Evolutionary conservation across 2,113 vertebrate species (phyloP).

Genomic region (Neogale vison): DNA sequence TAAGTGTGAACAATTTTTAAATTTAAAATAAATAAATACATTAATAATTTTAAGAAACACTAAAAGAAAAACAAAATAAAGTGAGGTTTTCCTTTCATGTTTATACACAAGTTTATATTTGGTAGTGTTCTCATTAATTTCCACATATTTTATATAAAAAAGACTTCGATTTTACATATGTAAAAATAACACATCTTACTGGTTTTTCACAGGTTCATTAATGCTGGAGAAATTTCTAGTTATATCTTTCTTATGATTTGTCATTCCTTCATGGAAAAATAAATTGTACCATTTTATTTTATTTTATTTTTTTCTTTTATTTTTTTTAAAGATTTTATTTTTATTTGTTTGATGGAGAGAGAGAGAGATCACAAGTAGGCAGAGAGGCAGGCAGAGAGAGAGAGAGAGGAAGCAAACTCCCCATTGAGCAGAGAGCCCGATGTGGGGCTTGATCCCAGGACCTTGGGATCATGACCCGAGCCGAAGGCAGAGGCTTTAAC

Average conservation of each 20-base stretch:
- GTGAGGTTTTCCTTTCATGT: constrained; percentile 92
- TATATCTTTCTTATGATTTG: background rate
- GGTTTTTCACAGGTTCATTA: constrained; percentile 82
- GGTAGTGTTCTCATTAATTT: constrained; percentile 91
- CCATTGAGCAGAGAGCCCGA: too few species aligned
- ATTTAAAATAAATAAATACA: background rate
- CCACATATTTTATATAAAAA: constrained; percentile 91
- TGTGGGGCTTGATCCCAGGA: too few species aligned
- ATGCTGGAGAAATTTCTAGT: constrained; percentile 71
- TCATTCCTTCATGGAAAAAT: background rate
- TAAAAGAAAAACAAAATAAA: constrained; percentile 83
- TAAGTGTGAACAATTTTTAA: background rate
- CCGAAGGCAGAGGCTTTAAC: too few species aligned
- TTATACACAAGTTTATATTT: constrained; percentile 94
- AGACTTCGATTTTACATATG: constrained; percentile 89
- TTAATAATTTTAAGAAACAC: background rate
- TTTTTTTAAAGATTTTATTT: too few species aligned
- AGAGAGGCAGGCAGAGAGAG: too few species aligned
- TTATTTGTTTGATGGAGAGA: too few species aligned
- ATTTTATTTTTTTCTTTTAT: too few species aligned
- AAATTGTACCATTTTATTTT: background rate
- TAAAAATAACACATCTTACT: constrained; percentile 90
- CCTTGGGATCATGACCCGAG: too few species aligned
- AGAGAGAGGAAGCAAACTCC: too few species aligned
- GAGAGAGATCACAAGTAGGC: too few species aligned